phyloP scores from a whole-genome alignment of 2,888 invertebrate genomes.

The Rhogogaster chlorosoma region DNA sequence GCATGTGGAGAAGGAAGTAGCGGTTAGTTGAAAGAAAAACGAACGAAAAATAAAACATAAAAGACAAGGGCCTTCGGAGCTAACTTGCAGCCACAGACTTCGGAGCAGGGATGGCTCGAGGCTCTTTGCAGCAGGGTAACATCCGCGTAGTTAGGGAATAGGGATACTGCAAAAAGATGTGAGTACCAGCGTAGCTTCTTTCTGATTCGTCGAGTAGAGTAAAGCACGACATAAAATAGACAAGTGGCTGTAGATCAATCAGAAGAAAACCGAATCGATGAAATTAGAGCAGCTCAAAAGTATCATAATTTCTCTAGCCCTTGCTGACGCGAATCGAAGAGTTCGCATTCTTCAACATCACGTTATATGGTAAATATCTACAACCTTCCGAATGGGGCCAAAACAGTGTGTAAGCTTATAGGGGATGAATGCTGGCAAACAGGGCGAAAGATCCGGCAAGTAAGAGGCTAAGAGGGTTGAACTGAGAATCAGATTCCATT shows the following conservation, averaged over 20 bases:
- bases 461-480: constrained; percentile 61
- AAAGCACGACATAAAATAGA: background rate
- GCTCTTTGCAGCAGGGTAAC: constrained; percentile 63
- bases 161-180: constrained; percentile 12
- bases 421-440: constrained; percentile 64
- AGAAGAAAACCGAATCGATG: background rate
- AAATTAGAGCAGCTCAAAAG: background rate
- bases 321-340: background rate
- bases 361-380: constrained; percentile 23
- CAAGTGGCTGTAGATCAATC: background rate
- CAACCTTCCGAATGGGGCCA: constrained; percentile 45
- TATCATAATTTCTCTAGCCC: background rate
- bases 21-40: background rate
- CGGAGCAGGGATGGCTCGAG: constrained; percentile 64
- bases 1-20: constrained; percentile 63
- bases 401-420: constrained; percentile 36
- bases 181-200: background rate
- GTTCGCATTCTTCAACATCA: background rate
- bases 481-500: background rate
- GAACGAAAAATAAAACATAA: background rate
- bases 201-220: background rate
- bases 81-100: background rate
- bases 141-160: constrained; percentile 14
- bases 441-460: constrained; percentile 64
- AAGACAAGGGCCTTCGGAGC: background rate